Conservation (phyloP, 2,113 vertebrate species). For the Sigmodon hispidus region DNA sequence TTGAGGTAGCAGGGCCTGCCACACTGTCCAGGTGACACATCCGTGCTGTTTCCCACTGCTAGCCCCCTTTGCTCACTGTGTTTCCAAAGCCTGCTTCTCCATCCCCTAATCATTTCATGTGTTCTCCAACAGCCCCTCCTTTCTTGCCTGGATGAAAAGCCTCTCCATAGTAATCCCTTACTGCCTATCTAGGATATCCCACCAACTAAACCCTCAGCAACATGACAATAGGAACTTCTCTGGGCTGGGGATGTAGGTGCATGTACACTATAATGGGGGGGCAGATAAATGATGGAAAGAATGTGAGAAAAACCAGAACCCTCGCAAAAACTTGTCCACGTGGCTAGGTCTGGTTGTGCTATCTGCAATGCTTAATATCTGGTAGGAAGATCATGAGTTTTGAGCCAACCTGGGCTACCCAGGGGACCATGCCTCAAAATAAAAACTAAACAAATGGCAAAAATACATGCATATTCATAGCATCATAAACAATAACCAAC, state of each 20-base stretch:
- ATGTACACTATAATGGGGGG: not conserved
- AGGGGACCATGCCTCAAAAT: not conserved
- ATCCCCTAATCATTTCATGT: not conserved
- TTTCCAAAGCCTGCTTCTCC: not conserved
- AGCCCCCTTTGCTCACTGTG: not conserved
- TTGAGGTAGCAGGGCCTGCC: not conserved
- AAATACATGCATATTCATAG: not conserved
- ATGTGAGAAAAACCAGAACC: not conserved
- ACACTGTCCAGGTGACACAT: not conserved
- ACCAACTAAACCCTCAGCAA: constrained; percentile 1
- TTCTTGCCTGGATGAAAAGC: not conserved
- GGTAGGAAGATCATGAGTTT: not conserved
- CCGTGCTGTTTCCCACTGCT: too few species aligned
- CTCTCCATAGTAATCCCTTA: not conserved
- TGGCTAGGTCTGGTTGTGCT: too few species aligned
- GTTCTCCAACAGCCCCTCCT: not conserved
- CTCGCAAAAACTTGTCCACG: not conserved
- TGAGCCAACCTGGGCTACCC: not conserved
- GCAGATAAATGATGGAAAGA: not conserved
- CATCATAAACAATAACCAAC: not conserved
- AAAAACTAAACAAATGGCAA: not conserved
- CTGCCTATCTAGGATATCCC: not conserved
- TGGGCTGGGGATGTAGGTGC: not conserved
- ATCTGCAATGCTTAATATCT: not conserved
- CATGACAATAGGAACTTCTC: not conserved